Percentiles rank a stretch among this genome's conserved stretches.
Conservation (phyloP, 1,140 invertebrate genomes). For the Bradynema listronoti region DNA sequence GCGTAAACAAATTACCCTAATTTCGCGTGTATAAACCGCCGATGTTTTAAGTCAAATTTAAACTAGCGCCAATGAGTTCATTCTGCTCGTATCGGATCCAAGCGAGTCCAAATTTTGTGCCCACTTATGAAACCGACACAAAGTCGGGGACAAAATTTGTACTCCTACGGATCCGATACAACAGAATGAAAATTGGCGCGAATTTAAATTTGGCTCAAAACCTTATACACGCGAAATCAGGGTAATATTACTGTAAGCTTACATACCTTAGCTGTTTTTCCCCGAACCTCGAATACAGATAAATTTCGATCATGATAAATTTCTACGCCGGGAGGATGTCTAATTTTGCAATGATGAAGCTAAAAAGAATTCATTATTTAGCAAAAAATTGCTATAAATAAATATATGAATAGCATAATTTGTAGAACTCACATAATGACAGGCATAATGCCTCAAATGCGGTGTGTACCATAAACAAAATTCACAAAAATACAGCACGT, state of each 20-base stretch:
- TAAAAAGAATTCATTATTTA: conserved; percentile 17
- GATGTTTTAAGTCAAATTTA: too few relatives aligned
- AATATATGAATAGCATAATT: conserved; percentile 12
- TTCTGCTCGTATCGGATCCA: too few relatives aligned
- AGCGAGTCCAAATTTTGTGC: too few relatives aligned
- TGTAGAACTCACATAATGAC: conserved; percentile 72
- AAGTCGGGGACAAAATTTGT: too few relatives aligned
- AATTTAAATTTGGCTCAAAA: too few relatives aligned
- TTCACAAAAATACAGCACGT: conserved; percentile 87
- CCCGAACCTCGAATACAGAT: conserved; percentile 94
- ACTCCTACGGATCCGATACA: too few relatives aligned
- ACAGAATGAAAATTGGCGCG: too few relatives aligned
- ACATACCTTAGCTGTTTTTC: conserved; percentile 88
- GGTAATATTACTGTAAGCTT: background rate
- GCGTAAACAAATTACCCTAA: too few relatives aligned
- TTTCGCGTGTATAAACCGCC: too few relatives aligned
- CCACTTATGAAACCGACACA: too few relatives aligned
- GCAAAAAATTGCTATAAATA: conserved; percentile 56
- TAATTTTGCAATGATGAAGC: conserved; percentile 72
- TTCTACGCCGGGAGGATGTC: conserved; percentile 96
- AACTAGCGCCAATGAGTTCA: too few relatives aligned
- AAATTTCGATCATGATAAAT: conserved; percentile 91
- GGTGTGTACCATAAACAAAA: conserved; percentile 96
- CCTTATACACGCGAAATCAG: too few relatives aligned
- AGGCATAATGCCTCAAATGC: conserved; percentile 80